Evolutionary conservation across 2,113 vertebrate genomes (phyloP).

Genomic region (Oryctolagus cuniculus): DNA sequence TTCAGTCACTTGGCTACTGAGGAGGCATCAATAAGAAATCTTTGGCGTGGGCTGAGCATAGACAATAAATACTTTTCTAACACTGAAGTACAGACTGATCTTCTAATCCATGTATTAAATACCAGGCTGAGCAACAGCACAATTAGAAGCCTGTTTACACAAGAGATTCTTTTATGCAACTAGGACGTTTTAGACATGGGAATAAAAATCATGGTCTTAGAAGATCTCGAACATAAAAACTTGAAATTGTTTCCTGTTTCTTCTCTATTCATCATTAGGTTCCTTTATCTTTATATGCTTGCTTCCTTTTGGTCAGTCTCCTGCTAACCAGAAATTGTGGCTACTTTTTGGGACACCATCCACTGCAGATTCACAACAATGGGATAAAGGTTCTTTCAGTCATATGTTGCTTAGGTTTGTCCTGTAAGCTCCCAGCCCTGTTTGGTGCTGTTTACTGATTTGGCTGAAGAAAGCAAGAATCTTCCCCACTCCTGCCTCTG

Average conservation of each 20-base stretch:
- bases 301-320: conserved; percentile 1
- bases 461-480: background rate
- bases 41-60: background rate
- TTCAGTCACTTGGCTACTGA: background rate
- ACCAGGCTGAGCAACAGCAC: conserved; percentile 35
- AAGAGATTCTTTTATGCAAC: background rate
- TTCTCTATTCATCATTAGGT: background rate
- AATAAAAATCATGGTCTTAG: conserved; percentile 15
- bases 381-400: background rate
- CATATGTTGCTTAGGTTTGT: background rate
- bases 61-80: background rate
- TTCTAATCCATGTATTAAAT: conserved; percentile 62
- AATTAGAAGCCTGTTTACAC: conserved; percentile 24
- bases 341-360: too few relatives aligned
- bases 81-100: conserved; percentile 44
- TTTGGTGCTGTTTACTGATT: background rate
- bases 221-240: background rate
- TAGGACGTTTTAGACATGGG: conserved; percentile 46
- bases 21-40: background rate
- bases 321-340: background rate
- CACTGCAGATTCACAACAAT: background rate
- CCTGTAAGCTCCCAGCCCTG: background rate
- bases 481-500: background rate
- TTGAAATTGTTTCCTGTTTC: background rate
- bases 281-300: background rate